Evolutionary conservation across 2,113 vertebrate species (phyloP), one percentile per base, ranked within the genome.

Genomic region (Pseudorasbora parva): DNA sequence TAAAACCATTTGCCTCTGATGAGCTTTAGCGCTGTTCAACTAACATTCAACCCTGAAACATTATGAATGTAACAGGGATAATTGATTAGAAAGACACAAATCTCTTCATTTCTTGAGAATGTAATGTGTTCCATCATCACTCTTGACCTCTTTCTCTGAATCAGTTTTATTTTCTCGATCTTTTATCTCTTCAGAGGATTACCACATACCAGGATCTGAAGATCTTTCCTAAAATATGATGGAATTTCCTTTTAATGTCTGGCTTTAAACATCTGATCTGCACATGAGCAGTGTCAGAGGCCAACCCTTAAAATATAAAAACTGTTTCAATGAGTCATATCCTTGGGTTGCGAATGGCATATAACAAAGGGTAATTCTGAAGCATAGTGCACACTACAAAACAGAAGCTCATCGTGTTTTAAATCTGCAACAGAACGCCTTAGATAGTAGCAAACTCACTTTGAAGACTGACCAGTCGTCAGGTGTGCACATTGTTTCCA

Each of bases 211-310:
- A 6, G 7, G 49, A 80, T 60, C 66, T 54, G 57, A 73, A 60
- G 69, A 74, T 54, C 49, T 49, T 41, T 72, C 47, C 69, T 87
- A 47, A 90, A 87, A 88, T 91, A 87, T 82, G 68, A 59, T 86
- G 86, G 91, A 91, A 91, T 91, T 91, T 92, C 84, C 68, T 86
- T 89, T 80, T 69, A 78, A 86, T 77, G 83, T 69, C 72, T 86
- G 78, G 5, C 82, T 85, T 89, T 69, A 87, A 86, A 92, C 91
- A 93, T 93, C 87, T 91, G 92, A 94, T 17, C 68, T 84, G 86
- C 91, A 93, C 88, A 91, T 92, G 75, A 74, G 14, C 43, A 72
- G 45, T 33, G 19, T 45, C 25, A 30, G 45, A 12, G 9, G 59
- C n/a, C 6, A 17, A 19, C 51, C 3, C 5, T 17, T 30, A 45